Evolutionary conservation across 2,888 invertebrate species (phyloP), one percentile per base, ranked within the genome.

Genomic region (Baccha elongata): DNA sequence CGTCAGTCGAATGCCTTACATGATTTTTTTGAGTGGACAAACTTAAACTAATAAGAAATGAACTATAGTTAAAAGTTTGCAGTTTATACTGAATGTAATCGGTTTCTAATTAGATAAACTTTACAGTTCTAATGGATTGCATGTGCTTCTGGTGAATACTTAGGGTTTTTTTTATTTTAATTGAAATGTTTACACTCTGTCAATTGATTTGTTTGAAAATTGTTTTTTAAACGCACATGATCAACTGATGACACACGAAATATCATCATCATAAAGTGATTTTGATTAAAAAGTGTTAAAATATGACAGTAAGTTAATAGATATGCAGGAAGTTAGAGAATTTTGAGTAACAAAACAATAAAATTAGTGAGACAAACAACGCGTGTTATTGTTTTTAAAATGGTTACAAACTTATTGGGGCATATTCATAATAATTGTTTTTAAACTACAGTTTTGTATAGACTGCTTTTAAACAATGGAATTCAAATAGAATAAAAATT

Each of bases 1-100:
- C 69, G 50, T 23, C 19, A 1, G 15, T 5, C 8, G 75, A 69
- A 75, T 80, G 80, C n/a, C 62, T 65, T 55, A 60, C 80, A 80
- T 71, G 80, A 65, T 58, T 60, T 69, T 21, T 32, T 60, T 23
- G 58, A 65, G 64, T 75, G 75, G 13, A 58, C 64, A 42, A 42
- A 29, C 23, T 37, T n/a, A 6, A 37, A 1, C n/a, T 17, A 29
- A 17, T 32, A 21, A 37, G n/a, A 1, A 17, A n/a, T 40, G n/a
- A 26, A 15, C 15, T 15, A 26, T 19, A 11, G 46, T 5, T 13
- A 44, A 40, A 8, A 32, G 13, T 40, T 26, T 48, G 62, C 67
- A 52, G 60, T 67, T 55, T 50, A 3, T 55, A 73, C 68, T 40
- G 68, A 79, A 40, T 68, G 48, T 42, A 68, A 73, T 62, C 37